A percentile compares a stretch with the other conserved stretches of the same genome.
Conservation (phyloP, 2,797 vertebrate species). For the Oophaga sylvatica region DNA sequence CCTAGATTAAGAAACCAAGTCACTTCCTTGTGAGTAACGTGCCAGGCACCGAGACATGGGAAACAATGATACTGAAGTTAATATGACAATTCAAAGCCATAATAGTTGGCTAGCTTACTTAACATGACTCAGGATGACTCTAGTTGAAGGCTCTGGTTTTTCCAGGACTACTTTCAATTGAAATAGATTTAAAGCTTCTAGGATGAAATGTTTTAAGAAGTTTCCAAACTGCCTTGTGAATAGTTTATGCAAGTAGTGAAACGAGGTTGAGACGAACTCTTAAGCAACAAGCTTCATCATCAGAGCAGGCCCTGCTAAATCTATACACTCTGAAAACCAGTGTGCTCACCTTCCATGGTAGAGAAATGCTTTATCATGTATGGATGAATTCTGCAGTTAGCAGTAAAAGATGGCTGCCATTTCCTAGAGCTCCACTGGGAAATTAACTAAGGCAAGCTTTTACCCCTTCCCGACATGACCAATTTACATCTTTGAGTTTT, state of each 20-base stretch:
- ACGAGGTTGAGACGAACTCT: not conserved
- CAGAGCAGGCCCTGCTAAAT: too few relatives aligned
- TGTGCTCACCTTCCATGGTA: too few relatives aligned
- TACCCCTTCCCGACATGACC: too few relatives aligned
- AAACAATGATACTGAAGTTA: constrained; percentile 12
- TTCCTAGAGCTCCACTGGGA: too few relatives aligned
- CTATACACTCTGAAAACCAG: too few relatives aligned
- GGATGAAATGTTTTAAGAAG: not conserved
- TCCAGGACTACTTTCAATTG: not conserved
- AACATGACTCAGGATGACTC: not conserved
- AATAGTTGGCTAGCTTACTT: not conserved
- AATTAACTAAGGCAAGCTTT: too few relatives aligned
- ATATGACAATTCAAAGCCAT: not conserved
- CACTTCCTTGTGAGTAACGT: constrained; percentile 19
- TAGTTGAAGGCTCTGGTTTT: not conserved
- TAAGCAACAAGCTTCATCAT: not conserved
- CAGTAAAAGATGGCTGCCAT: too few relatives aligned
- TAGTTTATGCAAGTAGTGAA: not conserved
- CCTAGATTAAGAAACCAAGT: constrained; percentile 24
- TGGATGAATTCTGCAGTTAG: too few relatives aligned
- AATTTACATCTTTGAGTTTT: too few relatives aligned
- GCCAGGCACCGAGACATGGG: not conserved
- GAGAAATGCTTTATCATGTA: too few relatives aligned
- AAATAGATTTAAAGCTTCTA: not conserved
- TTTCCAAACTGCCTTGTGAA: not conserved